These are phyloP conservation scores for Tetragnatha versicolor DNA, from an alignment of 1,140 invertebrate genomes.

Conservation along the genomic window DNA sequence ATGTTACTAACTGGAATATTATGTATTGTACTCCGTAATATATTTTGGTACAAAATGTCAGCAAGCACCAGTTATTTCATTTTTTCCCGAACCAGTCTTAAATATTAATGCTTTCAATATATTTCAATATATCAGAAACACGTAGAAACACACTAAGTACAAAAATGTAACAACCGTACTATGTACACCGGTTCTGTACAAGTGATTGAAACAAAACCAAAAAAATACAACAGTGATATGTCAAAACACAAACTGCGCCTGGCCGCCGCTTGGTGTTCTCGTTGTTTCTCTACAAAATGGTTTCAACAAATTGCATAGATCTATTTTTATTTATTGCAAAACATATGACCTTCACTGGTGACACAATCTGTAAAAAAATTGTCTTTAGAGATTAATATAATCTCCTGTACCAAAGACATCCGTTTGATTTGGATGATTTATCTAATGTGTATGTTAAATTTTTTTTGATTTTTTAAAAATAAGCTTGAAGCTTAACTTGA, in stretches of 20 bases:
- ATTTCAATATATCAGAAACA: constrained; percentile 13
- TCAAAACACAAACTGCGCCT: constrained; percentile 38
- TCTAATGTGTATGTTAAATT: too few species aligned
- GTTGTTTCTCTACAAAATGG: constrained; percentile 11
- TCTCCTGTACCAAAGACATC: too few species aligned
- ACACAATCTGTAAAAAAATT: neutral
- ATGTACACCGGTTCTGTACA: constrained; percentile 46
- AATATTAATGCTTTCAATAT: constrained; percentile 28
- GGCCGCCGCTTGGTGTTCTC: constrained; percentile 17
- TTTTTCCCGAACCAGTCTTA: neutral
- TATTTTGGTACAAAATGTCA: constrained; percentile 22
- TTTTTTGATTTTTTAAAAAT: too few species aligned
- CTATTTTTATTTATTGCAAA: constrained; percentile 3
- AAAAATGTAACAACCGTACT: constrained; percentile 48
- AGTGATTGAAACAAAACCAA: constrained; percentile 34
- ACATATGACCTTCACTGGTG: neutral
- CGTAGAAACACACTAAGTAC: constrained; percentile 53
- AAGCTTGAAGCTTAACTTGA: too few species aligned
- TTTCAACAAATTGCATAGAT: constrained; percentile 8
- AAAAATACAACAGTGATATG: constrained; percentile 42
- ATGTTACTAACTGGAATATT: too few species aligned
- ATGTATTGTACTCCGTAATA: neutral
- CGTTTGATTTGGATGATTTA: too few species aligned
- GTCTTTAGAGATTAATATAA: too few species aligned
- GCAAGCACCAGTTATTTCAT: constrained; percentile 34